Evolutionary conservation across 2,797 vertebrate species (phyloP).

Genomic region (Hemitrygon akajei): DNA sequence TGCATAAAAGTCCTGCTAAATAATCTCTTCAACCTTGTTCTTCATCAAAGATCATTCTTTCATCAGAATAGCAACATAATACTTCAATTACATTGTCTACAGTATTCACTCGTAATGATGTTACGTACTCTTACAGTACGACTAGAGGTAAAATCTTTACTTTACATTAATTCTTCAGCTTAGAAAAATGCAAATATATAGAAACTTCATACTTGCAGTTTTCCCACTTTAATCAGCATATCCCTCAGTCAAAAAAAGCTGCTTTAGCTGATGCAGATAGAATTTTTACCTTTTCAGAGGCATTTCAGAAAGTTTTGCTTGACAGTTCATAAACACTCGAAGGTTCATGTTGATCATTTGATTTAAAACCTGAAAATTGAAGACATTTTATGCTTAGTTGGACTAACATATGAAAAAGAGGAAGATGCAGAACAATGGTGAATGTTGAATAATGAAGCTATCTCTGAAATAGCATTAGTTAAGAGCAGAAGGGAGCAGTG

Average conservation of each 20-base stretch:
- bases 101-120: neutral
- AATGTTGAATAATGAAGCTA: neutral
- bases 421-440: neutral
- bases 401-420: neutral
- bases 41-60: neutral
- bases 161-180: neutral
- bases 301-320: constrained; percentile 94
- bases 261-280: neutral
- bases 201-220: neutral
- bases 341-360: constrained; percentile 88
- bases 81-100: neutral
- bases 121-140: neutral
- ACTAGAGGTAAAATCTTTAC: neutral
- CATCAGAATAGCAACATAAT: neutral
- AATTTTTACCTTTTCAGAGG: constrained; percentile 87
- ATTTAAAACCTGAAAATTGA: constrained; percentile 71
- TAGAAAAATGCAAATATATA: neutral
- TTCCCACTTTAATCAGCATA: neutral
- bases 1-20: neutral
- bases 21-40: neutral
- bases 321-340: constrained; percentile 96
- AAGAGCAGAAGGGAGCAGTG: neutral
- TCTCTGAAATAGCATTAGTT: neutral
- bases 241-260: neutral
- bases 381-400: neutral